Evolutionary conservation across 2,888 invertebrate species (phyloP), one percentile per base, ranked within the genome.

Genomic region (Gymnosoma rotundatum): DNA sequence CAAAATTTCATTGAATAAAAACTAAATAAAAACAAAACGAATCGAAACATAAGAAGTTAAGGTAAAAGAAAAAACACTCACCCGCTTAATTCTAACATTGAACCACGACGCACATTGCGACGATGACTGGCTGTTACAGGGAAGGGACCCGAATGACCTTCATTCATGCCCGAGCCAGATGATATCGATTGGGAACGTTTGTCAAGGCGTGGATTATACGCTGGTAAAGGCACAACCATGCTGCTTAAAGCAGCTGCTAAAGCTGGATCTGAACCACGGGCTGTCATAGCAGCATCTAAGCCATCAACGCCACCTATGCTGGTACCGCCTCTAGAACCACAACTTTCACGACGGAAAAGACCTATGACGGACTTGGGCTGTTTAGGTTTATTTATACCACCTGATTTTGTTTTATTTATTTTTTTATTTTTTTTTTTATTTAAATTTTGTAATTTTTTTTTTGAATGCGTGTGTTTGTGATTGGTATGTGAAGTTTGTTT

Each of bases 281-380:
- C 83, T 32, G 87, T 87, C 32, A 70, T 94, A n/a, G 78, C 66
- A 36, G 78, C 86, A 86, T 88, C 94, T 21, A 93, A 91, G 67
- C 93, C 93, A 60, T 93, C 93, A 69, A 89, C 87, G 67, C 89
- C 91, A 32, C 93, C 94, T 8, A 88, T 83, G 60, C 92, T 94
- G 88, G 95, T 95, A 73, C 95, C 94, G 72, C 88, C 89, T 85
- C 89, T 89, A 0, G 96, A 96, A 88, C 95, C 94, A 87, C 95
- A 94, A 92, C 97, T 97, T 91, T 97, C 97, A 90, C 96, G 94
- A 90, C 97, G 94, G 93, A 97, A 97, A 86, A 97, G 94, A 93
- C 97, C 97, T 94, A 97, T 97, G 93, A 97, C 97, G 93, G 97
- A 97, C 93, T 96, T 96, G 88, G 95, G 94, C 93, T 94, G 94